Evolutionary conservation across 1,140 invertebrate genomes (phyloP), one percentile per base, ranked within the genome.

Genomic region (Drosophila nebulosa): DNA sequence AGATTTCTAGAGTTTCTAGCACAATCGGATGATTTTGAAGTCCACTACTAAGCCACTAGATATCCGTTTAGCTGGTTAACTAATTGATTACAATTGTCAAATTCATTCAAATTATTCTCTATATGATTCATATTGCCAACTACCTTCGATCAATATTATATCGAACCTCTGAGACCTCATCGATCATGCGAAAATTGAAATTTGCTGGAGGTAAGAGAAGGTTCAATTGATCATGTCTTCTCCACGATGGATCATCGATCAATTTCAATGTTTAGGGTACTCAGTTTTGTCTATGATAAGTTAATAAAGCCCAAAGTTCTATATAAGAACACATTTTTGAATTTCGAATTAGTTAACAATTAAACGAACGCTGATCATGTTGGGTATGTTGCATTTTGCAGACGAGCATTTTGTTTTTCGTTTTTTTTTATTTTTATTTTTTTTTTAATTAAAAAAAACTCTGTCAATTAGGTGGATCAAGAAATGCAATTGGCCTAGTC

Each of bases 171-270:
- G 10, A 32, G 30, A 32, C 30, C 30, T 42, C 42, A 73, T 73
- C 69, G 70, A 73, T 73, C 70, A 73, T 73, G 70, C 69, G 51
- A 24, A 73, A 64, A 64, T 27, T 18, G 6, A 62, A 14, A 12
- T 69, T 50, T 24, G 14, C 42, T 30, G 56, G 14, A 26, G 27
- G 21, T 35, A 21, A 5, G 21, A 18, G 9, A 56, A 10, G 42
- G 6, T 18, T 32, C 69, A 46, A 73, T 73, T n/a, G 21, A 73
- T 73, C 70, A 73, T 35, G 51, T 68, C 36, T 32, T 10, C 24
- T 14, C 6, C 9, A 7, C 50, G 70, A 72, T 39, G 32, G 27
- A 32, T 73, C 70, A 27, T 73, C 70, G 70, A 73, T 73, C 70
- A 73, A 64, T 0, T 52, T 26, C 16, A 32, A 32, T 21, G 27